Percentiles rank a stretch among this genome's conserved stretches.
Evolutionary conservation across 2,113 vertebrate species (phyloP).

Genomic region (Phycodurus eques): DNA sequence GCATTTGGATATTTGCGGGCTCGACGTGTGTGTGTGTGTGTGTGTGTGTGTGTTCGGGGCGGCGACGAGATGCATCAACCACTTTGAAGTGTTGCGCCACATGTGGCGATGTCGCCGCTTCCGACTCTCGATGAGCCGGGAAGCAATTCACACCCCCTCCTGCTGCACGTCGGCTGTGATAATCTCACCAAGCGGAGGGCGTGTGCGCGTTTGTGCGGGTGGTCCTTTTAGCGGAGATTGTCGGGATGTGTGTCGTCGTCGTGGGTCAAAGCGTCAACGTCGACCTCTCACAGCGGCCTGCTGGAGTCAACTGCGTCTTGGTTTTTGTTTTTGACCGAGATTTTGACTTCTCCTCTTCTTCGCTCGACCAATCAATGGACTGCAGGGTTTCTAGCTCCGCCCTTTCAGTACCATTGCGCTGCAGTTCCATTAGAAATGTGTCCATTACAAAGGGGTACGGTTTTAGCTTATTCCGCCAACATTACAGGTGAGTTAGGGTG

Average conservation of each 20-base stretch:
- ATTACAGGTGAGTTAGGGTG: no score
- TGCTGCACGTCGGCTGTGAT: constrained; percentile 56
- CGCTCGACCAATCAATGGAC: constrained; percentile 9
- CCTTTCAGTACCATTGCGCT: not conserved
- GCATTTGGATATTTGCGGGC: constrained; percentile 30
- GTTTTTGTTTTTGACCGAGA: not conserved
- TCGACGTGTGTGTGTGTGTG: constrained; percentile 4
- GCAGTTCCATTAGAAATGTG: no score
- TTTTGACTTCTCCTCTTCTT: constrained; percentile 30
- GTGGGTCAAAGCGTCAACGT: constrained; percentile 30
- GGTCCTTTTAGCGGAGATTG: constrained; percentile 7
- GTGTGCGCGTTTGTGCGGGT: not conserved
- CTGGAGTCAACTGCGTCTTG: constrained; percentile 57
- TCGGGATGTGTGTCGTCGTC: not conserved
- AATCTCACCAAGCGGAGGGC: constrained; percentile 24
- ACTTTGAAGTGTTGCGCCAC: constrained; percentile 57
- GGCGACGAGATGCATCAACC: constrained; percentile 25
- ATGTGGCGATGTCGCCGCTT: constrained; percentile 41
- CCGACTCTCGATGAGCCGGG: constrained; percentile 53
- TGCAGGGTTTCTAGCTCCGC: not conserved
- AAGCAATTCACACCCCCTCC: constrained; percentile 43
- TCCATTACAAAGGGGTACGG: no score
- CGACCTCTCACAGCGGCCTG: constrained; percentile 62
- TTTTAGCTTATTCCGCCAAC: no score
- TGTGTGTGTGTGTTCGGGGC: not conserved